Base-by-base conservation (phyloP, 1,140 invertebrate genomes). In the Dufourea novaeangliae region DNA sequence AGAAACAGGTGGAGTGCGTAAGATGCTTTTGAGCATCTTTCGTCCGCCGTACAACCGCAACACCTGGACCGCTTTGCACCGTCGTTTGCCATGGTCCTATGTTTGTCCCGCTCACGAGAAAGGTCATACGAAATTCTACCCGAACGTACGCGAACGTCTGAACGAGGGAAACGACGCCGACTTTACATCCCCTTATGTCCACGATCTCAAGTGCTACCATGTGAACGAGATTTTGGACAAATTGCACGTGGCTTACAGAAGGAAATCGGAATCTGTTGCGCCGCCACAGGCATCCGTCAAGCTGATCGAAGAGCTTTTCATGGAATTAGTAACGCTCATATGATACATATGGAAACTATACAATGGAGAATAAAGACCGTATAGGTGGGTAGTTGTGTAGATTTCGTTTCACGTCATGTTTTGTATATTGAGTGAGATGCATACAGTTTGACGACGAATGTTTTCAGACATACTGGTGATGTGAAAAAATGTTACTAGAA, bases 81-180 rank as follows among this genome's bases (percentile, higher is more conserved):
- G 22, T 7, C 62, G 77, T 63, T 69, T 80, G n/a, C 77, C 81
- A 0, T 84, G 78, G 81, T 10, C 56, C 3, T 82, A 59, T 27
- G 41, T 84, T 20, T 25, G 41, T 17, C 72, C 71, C 0, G 39
- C 72, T 6, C 73, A 84, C 11, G 56, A 83, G 3, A 67, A 22
- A 17, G 72, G 69, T 3, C n/a, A 61, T n/a, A 4, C 44, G 25
- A 72, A 54, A 37, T 80, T 59, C 29, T 80, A 83, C 6, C 34
- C 54, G 2, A 73, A 70, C 29, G 41, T 72, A 12, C 64, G 41
- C n/a, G 46, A 80, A 6, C 44, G 57, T 11, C 80, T 84, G n/a
- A 22, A 52, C 3, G 68, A 84, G 20, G 11, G 20, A 10, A 6
- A 17, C 6, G 34, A 1, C 4, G 11, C 57, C 34, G 6, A 37